Percentiles rank a stretch among this genome's conserved stretches.
These are phyloP conservation scores for Drosophila greeni DNA, from an alignment of 2,888 invertebrate species.

Conservation along the genomic window DNA sequence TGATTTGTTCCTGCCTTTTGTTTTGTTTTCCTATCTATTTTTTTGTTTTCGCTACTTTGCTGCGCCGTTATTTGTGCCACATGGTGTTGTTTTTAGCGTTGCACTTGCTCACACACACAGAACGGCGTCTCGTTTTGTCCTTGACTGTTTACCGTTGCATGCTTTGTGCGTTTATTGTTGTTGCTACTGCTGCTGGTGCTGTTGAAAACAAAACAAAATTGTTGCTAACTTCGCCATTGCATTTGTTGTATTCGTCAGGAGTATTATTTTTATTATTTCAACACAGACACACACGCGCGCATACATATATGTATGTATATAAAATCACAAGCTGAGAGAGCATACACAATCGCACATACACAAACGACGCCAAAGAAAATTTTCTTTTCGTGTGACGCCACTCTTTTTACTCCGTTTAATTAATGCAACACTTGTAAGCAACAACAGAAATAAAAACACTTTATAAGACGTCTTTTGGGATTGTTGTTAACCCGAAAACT, in stretches of 20 bases:
- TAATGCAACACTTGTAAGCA: neutral
- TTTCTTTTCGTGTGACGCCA: slow-evolving; percentile 48
- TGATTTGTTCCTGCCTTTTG: slow-evolving; percentile 46
- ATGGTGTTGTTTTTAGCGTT: slow-evolving; percentile 44
- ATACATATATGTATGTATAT: slow-evolving; percentile 3
- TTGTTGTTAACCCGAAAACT: slow-evolving; percentile 34
- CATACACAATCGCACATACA: slow-evolving; percentile 11
- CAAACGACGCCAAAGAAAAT: slow-evolving; percentile 42
- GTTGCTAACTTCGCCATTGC: slow-evolving; percentile 4
- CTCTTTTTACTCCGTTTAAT: slow-evolving; percentile 15
- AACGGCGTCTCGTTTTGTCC: slow-evolving; percentile 71
- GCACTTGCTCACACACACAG: slow-evolving; percentile 17
- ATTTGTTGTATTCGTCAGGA: neutral
- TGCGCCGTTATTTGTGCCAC: slow-evolving; percentile 46
- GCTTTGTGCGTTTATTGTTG: slow-evolving; percentile 40
- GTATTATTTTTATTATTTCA: slow-evolving; percentile 20
- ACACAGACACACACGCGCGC: slow-evolving; percentile 10
- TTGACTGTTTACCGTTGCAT: slow-evolving; percentile 72
- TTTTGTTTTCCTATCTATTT: slow-evolving; percentile 39
- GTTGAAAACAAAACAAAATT: slow-evolving; percentile 19
- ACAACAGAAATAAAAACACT: neutral
- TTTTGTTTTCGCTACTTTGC: slow-evolving; percentile 29
- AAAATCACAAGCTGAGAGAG: slow-evolving; percentile 6
- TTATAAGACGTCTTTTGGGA: neutral
- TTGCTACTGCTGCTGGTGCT: slow-evolving; percentile 24